These are phyloP conservation scores for Drosophila sp. DNA, from an alignment of 1,140 invertebrate species.

Conservation along the genomic window DNA sequence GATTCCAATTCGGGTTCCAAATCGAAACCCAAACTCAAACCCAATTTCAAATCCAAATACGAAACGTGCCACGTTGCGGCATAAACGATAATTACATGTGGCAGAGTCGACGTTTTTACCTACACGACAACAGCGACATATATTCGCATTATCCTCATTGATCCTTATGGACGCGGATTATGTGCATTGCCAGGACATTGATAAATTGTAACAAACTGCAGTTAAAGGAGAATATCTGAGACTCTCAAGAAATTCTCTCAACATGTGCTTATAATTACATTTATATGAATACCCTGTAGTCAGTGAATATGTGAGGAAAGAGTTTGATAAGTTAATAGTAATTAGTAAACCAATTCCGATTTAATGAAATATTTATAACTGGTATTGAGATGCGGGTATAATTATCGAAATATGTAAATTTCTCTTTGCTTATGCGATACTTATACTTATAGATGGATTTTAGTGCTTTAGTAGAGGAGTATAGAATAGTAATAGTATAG, in stretches of 20 bases:
- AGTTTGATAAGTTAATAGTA: not conserved
- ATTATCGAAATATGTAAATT: too few species aligned
- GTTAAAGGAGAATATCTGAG: slow-evolving; percentile 50
- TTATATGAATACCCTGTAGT: slow-evolving; percentile 20
- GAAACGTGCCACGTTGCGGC: slow-evolving; percentile 75
- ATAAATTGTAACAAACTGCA: slow-evolving; percentile 71
- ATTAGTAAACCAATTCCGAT: not conserved
- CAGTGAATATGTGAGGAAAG: not conserved
- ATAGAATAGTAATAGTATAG: too few species aligned
- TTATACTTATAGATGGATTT: too few species aligned
- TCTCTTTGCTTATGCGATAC: too few species aligned
- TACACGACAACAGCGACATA: slow-evolving; percentile 45
- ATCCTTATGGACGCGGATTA: slow-evolving; percentile 76
- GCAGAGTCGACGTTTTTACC: slow-evolving; percentile 53
- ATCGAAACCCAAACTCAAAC: slow-evolving; percentile 67
- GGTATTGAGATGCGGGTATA: too few species aligned
- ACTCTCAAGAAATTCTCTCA: slow-evolving; percentile 43
- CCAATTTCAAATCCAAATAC: slow-evolving; percentile 55
- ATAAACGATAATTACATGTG: slow-evolving; percentile 78
- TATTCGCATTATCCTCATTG: slow-evolving; percentile 74
- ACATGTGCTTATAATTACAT: slow-evolving; percentile 53
- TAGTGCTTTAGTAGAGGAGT: too few species aligned
- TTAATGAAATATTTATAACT: too few species aligned
- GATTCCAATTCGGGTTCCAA: slow-evolving; percentile 18
- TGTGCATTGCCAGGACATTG: slow-evolving; percentile 71